Percentiles rank a stretch among this genome's conserved stretches.
phyloP scores from a whole-genome alignment of 2,888 invertebrate species.

The Drosophila nr. fundita region DNA sequence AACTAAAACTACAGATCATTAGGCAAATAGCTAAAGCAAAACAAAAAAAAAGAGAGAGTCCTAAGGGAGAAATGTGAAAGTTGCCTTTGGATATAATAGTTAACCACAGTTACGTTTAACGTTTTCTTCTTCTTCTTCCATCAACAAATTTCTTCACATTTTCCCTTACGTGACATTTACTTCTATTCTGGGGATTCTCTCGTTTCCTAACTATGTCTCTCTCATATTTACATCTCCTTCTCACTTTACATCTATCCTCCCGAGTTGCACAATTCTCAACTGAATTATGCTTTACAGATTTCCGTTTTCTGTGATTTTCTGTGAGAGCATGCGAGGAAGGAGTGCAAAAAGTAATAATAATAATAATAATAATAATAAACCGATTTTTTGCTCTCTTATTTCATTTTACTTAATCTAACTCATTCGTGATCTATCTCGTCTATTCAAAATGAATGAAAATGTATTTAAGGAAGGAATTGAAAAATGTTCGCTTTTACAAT shows the following conservation, averaged over 20 bases:
- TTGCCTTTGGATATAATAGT: neutral
- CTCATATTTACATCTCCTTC: neutral
- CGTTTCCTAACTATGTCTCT: neutral
- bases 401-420: neutral
- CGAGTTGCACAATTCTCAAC: neutral
- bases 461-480: neutral
- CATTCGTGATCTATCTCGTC: neutral
- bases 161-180: neutral
- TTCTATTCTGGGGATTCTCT: neutral
- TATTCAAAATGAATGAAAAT: neutral
- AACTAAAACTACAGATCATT: slow-evolving; percentile 36
- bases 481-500: neutral
- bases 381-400: neutral
- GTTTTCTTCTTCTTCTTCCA: no score
- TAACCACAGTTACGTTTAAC: neutral
- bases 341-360: neutral
- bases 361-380: neutral
- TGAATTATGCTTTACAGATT: neutral
- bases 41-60: neutral
- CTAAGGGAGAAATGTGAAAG: neutral
- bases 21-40: slow-evolving; percentile 24
- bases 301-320: neutral
- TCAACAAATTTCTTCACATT: no score
- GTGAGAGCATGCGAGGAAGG: no score
- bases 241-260: neutral